Evolutionary conservation across 2,888 invertebrate genomes (phyloP), one percentile per base, ranked within the genome.

Genomic region (Entomobrya proxima): DNA sequence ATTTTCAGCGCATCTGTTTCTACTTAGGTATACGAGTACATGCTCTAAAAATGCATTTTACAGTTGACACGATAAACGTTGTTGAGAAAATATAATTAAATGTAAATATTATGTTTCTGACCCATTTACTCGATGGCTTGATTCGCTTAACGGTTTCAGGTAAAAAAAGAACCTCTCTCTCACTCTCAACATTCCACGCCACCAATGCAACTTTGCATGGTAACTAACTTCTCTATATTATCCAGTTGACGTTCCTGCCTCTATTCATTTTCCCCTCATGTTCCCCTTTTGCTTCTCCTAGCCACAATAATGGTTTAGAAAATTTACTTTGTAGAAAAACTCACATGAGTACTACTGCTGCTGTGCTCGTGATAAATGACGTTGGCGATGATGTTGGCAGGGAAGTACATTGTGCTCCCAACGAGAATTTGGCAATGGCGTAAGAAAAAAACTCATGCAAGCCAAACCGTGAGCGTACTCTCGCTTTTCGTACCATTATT

Each of bases 71-170:
- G n/a, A n/a, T n/a, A n/a, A n/a, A n/a, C n/a, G n/a, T n/a, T n/a
- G n/a, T n/a, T n/a, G n/a, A n/a, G n/a, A n/a, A n/a, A n/a, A n/a
- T n/a, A 67, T 67, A 67, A 40, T 67, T 67, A 67, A 67, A 40
- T 67, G 67, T 40, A 67, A 40, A 67, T 67, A 40, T 37, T 67
- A 67, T 13, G n/a, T n/a, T n/a, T n/a, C n/a, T n/a, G 40, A 67
- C 40, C 40, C 24, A 67, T 40, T 67, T 67, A 40, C 40, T 21
- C 37, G 40, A n/a, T 21, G 40, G 40, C 67, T 37, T 40, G 40
- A 67, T 24, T 61, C 7, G 35, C 6, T 35, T 9, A 2, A 35
- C 61, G n/a, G n/a, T 18, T 32, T 61, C 61, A 32, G 61, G 61
- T 61, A 61, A 32, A 61, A 61, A n/a, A n/a, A n/a, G n/a, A n/a